phyloP scores from a whole-genome alignment of 2,797 vertebrate species.

The Amblyopsis hoosieri region DNA sequence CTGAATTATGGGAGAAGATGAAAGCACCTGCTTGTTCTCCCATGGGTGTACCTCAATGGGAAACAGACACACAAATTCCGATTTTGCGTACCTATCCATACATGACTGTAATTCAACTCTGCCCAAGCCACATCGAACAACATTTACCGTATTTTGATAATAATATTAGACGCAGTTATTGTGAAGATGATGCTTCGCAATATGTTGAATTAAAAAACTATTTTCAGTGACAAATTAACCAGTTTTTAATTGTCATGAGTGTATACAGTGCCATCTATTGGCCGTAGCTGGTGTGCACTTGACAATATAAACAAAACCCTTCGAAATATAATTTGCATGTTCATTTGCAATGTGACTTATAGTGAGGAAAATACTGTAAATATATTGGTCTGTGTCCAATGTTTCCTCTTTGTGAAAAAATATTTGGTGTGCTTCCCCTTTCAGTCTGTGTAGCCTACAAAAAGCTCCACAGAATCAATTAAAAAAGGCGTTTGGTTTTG shows the following conservation, averaged over 20 bases:
- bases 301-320: too few species aligned
- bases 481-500: constrained; percentile 25
- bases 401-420: constrained; percentile 1
- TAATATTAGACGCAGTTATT: too few species aligned
- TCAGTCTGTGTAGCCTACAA: constrained; percentile 21
- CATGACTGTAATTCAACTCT: constrained; percentile 5
- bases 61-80: constrained; percentile 13
- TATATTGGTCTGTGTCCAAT: neutral
- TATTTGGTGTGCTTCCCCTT: neutral
- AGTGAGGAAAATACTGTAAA: neutral
- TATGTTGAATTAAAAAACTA: too few species aligned
- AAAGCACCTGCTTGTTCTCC: constrained; percentile 48
- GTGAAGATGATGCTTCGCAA: too few species aligned
- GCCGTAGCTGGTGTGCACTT: too few species aligned
- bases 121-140: neutral
- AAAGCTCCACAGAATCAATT: constrained; percentile 34
- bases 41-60: constrained; percentile 5
- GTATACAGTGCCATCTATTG: too few species aligned
- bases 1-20: constrained; percentile 62
- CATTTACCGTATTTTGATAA: too few species aligned
- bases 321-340: too few species aligned
- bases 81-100: neutral
- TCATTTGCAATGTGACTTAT: too few species aligned
- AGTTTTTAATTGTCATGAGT: too few species aligned
- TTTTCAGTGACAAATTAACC: too few species aligned